Conservation (phyloP, 2,888 invertebrate genomes). For the Keiferia lycopersicella region DNA sequence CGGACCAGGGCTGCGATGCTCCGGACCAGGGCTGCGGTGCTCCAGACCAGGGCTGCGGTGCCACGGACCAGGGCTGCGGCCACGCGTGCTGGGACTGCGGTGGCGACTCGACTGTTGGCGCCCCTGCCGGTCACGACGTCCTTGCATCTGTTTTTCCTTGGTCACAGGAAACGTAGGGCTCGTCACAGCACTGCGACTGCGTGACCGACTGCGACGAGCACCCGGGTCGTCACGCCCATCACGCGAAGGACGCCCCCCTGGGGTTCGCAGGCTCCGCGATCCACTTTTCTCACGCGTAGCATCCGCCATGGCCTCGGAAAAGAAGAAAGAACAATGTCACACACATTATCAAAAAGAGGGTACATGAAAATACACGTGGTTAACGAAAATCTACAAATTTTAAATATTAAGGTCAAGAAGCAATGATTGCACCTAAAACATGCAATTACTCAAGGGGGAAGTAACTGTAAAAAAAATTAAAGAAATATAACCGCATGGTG, state of each 20-base stretch:
- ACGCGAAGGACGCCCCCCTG: neutral
- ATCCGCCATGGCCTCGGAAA: conserved; percentile 22
- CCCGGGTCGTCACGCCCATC: neutral
- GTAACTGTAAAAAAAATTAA: neutral
- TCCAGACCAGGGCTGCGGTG: too few relatives aligned
- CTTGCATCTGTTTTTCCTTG: neutral
- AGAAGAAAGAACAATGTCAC: conserved; percentile 7
- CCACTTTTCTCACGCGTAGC: neutral
- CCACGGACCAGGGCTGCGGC: neutral
- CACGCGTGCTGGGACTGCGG: neutral
- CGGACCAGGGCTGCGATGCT: neutral
- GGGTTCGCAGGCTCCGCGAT: neutral
- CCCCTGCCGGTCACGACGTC: neutral
- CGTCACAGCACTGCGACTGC: neutral
- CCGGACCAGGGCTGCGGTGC: too few relatives aligned
- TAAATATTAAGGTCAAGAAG: neutral
- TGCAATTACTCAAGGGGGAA: neutral
- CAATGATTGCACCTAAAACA: too few relatives aligned
- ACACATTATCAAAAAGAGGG: neutral
- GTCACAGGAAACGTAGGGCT: neutral
- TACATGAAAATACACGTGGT: neutral
- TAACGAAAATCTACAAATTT: neutral
- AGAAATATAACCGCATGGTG: too few relatives aligned
- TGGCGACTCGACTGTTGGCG: neutral
- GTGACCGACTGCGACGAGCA: neutral